Conservation (phyloP, 2,113 vertebrate genomes). For the Cephalopterus ornatus region DNA sequence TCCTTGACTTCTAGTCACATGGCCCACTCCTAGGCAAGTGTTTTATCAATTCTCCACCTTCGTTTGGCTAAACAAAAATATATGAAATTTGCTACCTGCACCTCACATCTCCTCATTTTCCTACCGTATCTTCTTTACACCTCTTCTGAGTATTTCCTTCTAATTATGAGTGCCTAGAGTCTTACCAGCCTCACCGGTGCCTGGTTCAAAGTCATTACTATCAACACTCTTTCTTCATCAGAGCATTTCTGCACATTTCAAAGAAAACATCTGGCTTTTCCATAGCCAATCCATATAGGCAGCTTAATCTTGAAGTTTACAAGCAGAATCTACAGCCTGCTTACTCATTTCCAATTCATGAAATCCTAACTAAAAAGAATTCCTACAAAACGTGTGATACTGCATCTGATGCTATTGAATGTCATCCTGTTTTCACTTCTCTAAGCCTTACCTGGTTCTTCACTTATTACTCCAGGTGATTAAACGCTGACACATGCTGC, state of each 20-base stretch:
- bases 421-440: not conserved
- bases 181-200: not conserved
- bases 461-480: not conserved
- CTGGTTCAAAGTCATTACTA: not conserved
- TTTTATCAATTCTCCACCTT: not conserved
- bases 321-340: not conserved
- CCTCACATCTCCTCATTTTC: not conserved
- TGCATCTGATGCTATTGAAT: not conserved
- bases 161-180: not conserved
- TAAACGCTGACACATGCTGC: not conserved
- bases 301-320: not conserved
- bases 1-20: not conserved
- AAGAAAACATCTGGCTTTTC: not conserved
- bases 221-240: not conserved
- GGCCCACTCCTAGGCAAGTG: not conserved
- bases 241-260: not conserved
- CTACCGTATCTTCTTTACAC: not conserved
- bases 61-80: not conserved
- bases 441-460: not conserved
- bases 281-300: not conserved
- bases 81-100: not conserved
- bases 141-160: not conserved
- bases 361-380: not conserved
- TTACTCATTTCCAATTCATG: not conserved
- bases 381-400: not conserved